Evolutionary conservation across 2,113 vertebrate species (phyloP).

Genomic region (Perognathus longimembris): DNA sequence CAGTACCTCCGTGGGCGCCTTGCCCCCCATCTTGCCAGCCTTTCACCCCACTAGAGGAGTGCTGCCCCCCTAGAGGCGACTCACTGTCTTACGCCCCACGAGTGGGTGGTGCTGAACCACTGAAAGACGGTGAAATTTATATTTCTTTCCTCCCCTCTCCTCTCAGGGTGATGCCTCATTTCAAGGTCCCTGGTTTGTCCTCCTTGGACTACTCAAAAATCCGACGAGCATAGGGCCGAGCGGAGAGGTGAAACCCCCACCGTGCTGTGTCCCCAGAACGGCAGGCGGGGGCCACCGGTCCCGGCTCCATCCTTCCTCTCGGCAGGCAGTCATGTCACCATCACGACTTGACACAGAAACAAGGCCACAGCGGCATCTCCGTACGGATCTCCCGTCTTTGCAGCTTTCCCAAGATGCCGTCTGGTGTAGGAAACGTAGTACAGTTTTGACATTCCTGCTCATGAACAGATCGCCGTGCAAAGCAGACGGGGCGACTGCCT

Average conservation of each 20-base stretch:
- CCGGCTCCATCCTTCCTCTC: too few species aligned
- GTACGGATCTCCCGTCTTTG: background rate
- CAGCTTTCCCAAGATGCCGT: background rate
- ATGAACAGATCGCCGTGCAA: background rate
- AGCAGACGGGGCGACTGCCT: background rate
- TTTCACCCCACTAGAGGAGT: accelerated
- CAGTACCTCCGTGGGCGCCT: too few species aligned
- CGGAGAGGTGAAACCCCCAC: too few species aligned
- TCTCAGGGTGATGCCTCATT: background rate
- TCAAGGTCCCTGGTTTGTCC: background rate
- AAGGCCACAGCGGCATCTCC: background rate
- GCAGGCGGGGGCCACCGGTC: background rate
- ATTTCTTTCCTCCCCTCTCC: background rate
- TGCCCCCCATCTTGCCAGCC: background rate
- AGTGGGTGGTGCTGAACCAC: accelerated
- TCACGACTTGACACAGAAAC: background rate
- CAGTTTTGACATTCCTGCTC: background rate
- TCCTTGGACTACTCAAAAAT: background rate
- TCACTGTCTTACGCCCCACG: accelerated
- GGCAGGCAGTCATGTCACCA: background rate
- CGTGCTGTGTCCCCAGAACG: background rate
- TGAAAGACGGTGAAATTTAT: background rate
- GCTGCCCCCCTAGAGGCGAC: accelerated
- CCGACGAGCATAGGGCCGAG: background rate
- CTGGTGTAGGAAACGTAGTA: background rate